A percentile compares a stretch with the other conserved stretches of the same genome.
These are phyloP conservation scores for Ataeniobius toweri DNA, from an alignment of 2,797 vertebrate species.

Conservation along the genomic window DNA sequence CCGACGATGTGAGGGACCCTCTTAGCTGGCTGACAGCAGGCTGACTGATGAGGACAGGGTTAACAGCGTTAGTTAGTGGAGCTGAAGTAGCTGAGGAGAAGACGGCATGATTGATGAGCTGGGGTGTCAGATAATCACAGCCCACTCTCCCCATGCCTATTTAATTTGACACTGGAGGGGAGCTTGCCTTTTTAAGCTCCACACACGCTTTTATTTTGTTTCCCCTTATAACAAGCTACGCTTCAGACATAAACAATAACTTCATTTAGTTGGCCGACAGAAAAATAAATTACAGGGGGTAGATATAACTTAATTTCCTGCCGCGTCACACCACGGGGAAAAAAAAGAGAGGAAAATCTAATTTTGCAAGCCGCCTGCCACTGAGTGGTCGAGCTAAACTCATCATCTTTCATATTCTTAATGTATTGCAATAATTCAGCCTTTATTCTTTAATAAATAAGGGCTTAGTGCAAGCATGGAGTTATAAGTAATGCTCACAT, in stretches of 20 bases:
- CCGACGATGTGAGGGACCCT: slow-evolving; percentile 43
- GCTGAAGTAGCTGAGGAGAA: slow-evolving; percentile 76
- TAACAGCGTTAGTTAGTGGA: slow-evolving; percentile 76
- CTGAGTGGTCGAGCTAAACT: slow-evolving; percentile 79
- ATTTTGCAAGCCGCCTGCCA: slow-evolving; percentile 73
- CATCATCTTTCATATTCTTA: slow-evolving; percentile 84
- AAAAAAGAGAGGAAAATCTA: slow-evolving; percentile 73
- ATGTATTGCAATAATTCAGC: slow-evolving; percentile 83
- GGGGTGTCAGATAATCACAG: slow-evolving; percentile 83
- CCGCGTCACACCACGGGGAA: slow-evolving; percentile 69
- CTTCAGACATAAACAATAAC: slow-evolving; percentile 85
- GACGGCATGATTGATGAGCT: slow-evolving; percentile 85
- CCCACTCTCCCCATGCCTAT: slow-evolving; percentile 80
- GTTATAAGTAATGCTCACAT: slow-evolving; percentile 76
- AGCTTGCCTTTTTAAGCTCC: slow-evolving; percentile 77
- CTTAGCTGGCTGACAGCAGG: slow-evolving; percentile 57
- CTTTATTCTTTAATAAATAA: slow-evolving; percentile 85
- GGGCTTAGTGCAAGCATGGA: slow-evolving; percentile 75
- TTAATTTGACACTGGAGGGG: slow-evolving; percentile 83
- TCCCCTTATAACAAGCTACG: slow-evolving; percentile 78
- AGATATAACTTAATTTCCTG: slow-evolving; percentile 86
- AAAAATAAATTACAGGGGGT: slow-evolving; percentile 83
- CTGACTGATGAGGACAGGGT: slow-evolving; percentile 77
- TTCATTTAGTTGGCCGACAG: slow-evolving; percentile 80
- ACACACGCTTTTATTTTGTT: slow-evolving; percentile 70